Conservation (phyloP, 1,140 invertebrate genomes). For the Mercenaria mercenaria region DNA sequence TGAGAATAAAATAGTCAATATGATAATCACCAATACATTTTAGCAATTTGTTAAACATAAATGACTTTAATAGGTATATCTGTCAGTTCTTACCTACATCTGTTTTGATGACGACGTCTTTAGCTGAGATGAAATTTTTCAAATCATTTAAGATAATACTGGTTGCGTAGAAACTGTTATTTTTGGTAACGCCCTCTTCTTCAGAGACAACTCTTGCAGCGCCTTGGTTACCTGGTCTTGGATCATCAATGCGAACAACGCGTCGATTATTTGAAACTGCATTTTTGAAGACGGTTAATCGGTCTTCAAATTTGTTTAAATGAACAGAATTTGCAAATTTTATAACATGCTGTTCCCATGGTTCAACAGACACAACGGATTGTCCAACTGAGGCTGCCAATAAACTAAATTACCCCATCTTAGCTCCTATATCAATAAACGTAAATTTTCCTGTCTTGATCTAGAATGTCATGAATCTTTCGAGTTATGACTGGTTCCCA, state of each 20-base stretch:
- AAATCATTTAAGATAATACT: constrained; percentile 75
- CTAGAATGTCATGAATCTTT: constrained; percentile 71
- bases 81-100: constrained; percentile 76
- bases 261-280: constrained; percentile 75
- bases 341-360: constrained; percentile 70
- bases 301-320: constrained; percentile 64
- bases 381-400: constrained; percentile 78
- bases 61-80: too few relatives aligned
- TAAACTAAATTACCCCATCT: constrained; percentile 80
- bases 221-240: constrained; percentile 76
- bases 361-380: constrained; percentile 80
- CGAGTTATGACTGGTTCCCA: constrained; percentile 80
- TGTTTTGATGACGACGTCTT: constrained; percentile 71
- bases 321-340: constrained; percentile 68
- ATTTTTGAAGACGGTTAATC: constrained; percentile 74
- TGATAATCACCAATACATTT: too few relatives aligned
- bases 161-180: constrained; percentile 12
- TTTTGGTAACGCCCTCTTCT: not conserved
- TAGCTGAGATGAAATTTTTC: constrained; percentile 49
- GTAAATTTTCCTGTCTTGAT: constrained; percentile 66
- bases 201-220: constrained; percentile 72
- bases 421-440: constrained; percentile 82
- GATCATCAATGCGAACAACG: constrained; percentile 64
- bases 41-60: too few relatives aligned
- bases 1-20: too few relatives aligned